These are phyloP conservation scores for Fratercula arctica DNA, from an alignment of 2,797 vertebrate species.

Conservation along the genomic window DNA sequence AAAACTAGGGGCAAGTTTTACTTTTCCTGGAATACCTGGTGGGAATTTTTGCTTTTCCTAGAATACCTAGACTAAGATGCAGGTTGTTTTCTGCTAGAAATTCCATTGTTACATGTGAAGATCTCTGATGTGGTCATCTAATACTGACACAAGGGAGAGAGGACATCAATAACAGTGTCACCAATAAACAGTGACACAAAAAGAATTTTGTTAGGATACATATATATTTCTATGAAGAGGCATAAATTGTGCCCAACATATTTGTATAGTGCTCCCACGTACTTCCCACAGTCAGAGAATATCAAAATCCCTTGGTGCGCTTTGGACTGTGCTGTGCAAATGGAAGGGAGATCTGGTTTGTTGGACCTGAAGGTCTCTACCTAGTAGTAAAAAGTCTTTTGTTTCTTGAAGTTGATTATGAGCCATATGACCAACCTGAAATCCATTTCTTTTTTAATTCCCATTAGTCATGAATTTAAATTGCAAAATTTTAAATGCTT, in stretches of 20 bases:
- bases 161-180: neutral
- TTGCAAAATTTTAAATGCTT: neutral
- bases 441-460: neutral
- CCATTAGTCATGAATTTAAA: neutral
- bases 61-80: neutral
- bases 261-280: neutral
- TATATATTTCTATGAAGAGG: neutral
- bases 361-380: neutral
- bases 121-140: neutral
- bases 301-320: neutral
- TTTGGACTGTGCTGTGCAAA: neutral
- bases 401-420: neutral
- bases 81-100: neutral
- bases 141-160: neutral
- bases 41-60: neutral
- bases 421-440: fast-evolving
- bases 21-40: neutral
- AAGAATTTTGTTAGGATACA: neutral
- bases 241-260: neutral
- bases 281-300: neutral
- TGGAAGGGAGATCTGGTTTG: neutral
- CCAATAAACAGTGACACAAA: neutral
- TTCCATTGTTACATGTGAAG: neutral
- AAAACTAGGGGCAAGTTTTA: neutral
- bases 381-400: neutral